Evolutionary conservation across 2,797 vertebrate species (phyloP).

Genomic region (Gymnodraco acuticeps): DNA sequence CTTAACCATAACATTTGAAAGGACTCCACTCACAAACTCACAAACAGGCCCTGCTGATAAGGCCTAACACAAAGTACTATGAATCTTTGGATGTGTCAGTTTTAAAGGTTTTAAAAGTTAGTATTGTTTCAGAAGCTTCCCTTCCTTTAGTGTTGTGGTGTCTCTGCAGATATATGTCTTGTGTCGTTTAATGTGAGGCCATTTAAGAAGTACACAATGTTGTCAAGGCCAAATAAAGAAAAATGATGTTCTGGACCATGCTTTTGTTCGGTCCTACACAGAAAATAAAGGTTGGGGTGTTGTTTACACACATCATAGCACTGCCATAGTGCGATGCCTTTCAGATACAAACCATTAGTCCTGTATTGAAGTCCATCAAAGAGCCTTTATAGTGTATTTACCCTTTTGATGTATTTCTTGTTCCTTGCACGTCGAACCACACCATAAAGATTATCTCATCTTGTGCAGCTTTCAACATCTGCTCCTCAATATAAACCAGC

Average conservation of each 20-base stretch:
- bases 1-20: too few species aligned
- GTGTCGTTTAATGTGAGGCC: neutral
- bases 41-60: neutral
- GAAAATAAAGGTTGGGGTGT: too few species aligned
- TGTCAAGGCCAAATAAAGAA: conserved; percentile 1
- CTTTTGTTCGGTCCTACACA: neutral
- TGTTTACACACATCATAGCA: too few species aligned
- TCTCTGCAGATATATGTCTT: too few species aligned
- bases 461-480: conserved; percentile 19
- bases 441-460: conserved; percentile 1
- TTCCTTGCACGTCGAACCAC: conserved; percentile 28
- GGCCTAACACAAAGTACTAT: neutral
- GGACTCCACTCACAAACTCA: neutral
- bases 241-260: neutral
- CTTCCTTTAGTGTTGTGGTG: too few species aligned
- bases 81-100: neutral
- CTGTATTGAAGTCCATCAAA: neutral
- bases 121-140: too few species aligned
- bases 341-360: neutral
- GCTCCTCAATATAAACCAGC: neutral
- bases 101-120: neutral
- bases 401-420: neutral
- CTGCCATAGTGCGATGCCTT: too few species aligned
- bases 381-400: conserved; percentile 8
- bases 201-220: neutral